Conservation (phyloP, 2,113 vertebrate genomes). For the Caretta caretta region DNA sequence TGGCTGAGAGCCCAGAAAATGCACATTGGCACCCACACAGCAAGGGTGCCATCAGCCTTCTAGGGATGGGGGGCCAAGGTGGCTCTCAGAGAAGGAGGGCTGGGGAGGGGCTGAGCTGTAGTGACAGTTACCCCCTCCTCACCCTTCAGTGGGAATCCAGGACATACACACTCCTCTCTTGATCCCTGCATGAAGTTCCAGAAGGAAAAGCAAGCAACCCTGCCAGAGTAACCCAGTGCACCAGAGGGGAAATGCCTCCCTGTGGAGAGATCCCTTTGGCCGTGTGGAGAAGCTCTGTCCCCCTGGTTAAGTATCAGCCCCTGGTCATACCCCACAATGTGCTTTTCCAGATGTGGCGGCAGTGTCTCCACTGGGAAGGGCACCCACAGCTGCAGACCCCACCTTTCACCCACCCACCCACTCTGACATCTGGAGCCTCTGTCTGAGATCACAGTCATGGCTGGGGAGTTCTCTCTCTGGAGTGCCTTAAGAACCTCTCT, state of each 20-base stretch:
- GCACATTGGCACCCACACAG: not conserved
- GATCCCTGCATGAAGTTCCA: not conserved
- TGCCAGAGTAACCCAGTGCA: not conserved
- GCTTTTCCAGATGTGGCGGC: not conserved
- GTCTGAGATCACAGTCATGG: not conserved
- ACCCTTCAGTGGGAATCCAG: not conserved
- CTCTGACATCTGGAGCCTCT: not conserved
- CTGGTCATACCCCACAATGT: not conserved
- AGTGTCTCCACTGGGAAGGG: not conserved
- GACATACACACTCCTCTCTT: not conserved
- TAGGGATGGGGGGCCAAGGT: not conserved
- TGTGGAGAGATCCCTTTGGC: not conserved
- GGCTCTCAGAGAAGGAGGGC: not conserved
- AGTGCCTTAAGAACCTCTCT: not conserved
- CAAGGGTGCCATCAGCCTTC: not conserved
- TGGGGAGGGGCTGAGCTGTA: not conserved
- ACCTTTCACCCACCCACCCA: too few species aligned
- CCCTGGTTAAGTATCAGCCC: not conserved
- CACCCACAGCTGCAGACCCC: not conserved
- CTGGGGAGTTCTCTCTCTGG: not conserved
- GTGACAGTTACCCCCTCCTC: too few species aligned
- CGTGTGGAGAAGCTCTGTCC: not conserved
- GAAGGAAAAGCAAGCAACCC: not conserved
- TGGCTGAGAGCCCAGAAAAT: accelerated
- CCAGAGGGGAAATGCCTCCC: not conserved